Percentiles rank a stretch among this genome's conserved stretches.
phyloP scores from a whole-genome alignment of 2,113 vertebrate species.

The Anoura caudifer region DNA sequence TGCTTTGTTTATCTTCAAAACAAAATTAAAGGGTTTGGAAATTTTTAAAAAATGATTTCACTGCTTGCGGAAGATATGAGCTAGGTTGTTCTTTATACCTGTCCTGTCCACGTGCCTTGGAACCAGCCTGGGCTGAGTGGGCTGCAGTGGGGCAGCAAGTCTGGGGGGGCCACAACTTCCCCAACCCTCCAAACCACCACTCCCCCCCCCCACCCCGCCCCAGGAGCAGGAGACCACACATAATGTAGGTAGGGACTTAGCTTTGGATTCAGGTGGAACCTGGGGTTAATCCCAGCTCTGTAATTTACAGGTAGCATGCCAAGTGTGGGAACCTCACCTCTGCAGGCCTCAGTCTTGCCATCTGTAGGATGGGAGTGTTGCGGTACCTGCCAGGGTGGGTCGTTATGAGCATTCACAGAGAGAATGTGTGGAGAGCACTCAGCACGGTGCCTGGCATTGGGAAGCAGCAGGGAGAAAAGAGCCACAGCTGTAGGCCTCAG shows the following conservation, averaged over 20 bases:
- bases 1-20: constrained; percentile 24
- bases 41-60: not conserved
- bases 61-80: not conserved
- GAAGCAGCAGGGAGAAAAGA: not conserved
- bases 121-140: not conserved
- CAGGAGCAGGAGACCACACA: not conserved
- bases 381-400: not conserved
- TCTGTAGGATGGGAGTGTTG: not conserved
- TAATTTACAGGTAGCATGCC: not conserved
- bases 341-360: not conserved
- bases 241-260: not conserved
- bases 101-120: no score
- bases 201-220: not conserved
- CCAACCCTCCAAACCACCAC: not conserved
- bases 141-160: not conserved
- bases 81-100: not conserved
- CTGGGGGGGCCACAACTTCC: not conserved
- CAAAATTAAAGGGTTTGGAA: not conserved
- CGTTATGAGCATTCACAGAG: not conserved
- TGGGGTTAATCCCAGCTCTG: not conserved
- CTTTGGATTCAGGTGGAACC: not conserved
- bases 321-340: not conserved
- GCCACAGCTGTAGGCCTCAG: no score
- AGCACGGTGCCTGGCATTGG: not conserved
- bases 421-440: not conserved